Evolutionary conservation across 2,888 invertebrate species (phyloP), one percentile per base, ranked within the genome.

Genomic region (Volucella bombylans): DNA sequence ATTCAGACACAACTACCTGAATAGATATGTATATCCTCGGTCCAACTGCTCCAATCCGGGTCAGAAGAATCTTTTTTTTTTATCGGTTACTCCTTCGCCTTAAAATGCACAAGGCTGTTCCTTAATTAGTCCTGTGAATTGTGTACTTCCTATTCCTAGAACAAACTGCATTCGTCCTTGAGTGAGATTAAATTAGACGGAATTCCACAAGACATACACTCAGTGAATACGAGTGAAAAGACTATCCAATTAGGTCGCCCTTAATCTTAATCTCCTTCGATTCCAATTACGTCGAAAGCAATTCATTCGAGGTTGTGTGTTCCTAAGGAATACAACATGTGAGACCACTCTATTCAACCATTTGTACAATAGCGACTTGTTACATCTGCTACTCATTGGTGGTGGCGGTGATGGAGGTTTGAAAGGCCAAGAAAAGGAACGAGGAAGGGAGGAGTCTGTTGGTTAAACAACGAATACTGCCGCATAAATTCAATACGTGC

Each of bases 341-440:
- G n/a, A 47, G 38, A 54, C 15, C 49, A 65, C 41, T 55, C 64
- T 38, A 65, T 57, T 65, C 55, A 47, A 57, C 23, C 74, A n/a
- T 55, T 31, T 41, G 41, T 18, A 45, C 67, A 74, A 76, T 52
- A 49, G 23, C 78, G 62, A 78, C 78, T 71, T 78, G 78, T 78
- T 78, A 78, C 78, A 78, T 71, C 69, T 71, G 78, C 62, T 68
- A 39, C 54, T 61, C 78, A 14, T 8, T 45, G 8, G 54, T 38
- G 14, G 15, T 39, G 52, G 23, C 12, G 15, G 23, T 41, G 39
- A 45, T 49, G n/a, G 52, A 9, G 14, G 31, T 11, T 9, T 50
- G 18, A 23, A 23, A 23, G 18, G 18, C 2, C 14, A 15, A 41
- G n/a, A 38, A 39, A 38, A 15, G 41, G n/a, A 38, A 59, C 15